These are phyloP conservation scores for Sebastes matsubarae DNA, from an alignment of 2,797 vertebrate species.

Conservation along the genomic window DNA sequence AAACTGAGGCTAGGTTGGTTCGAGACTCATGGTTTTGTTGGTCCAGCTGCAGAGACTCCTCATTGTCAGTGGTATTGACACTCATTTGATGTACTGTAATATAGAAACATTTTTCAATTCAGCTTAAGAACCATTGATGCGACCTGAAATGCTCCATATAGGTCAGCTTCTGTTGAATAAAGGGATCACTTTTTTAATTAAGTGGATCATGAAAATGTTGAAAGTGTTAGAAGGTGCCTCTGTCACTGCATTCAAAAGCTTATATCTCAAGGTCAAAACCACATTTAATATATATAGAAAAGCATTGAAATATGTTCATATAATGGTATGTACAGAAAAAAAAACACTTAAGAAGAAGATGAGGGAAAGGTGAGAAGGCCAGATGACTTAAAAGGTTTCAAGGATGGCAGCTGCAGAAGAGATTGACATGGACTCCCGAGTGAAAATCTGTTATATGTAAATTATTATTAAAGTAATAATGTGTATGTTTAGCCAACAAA, in stretches of 20 bases:
- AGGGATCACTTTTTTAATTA: constrained; percentile 5
- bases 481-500: neutral
- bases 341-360: neutral
- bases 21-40: neutral
- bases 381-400: neutral
- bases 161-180: neutral
- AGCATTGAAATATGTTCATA: neutral
- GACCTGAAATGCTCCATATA: neutral
- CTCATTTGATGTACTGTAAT: too few species aligned
- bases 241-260: constrained; percentile 5
- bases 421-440: neutral
- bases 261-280: neutral
- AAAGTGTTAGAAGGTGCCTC: neutral
- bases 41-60: too few species aligned
- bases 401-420: neutral
- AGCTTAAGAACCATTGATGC: constrained; percentile 1
- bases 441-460: neutral
- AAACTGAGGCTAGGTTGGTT: neutral
- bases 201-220: constrained; percentile 7
- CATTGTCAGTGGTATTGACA: too few species aligned
- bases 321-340: neutral
- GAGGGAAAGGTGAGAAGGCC: neutral
- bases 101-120: neutral
- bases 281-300: neutral
- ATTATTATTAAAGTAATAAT: neutral